Evolutionary conservation across 2,113 vertebrate species (phyloP), one percentile per base, ranked within the genome.

Genomic region (Gavia stellata): DNA sequence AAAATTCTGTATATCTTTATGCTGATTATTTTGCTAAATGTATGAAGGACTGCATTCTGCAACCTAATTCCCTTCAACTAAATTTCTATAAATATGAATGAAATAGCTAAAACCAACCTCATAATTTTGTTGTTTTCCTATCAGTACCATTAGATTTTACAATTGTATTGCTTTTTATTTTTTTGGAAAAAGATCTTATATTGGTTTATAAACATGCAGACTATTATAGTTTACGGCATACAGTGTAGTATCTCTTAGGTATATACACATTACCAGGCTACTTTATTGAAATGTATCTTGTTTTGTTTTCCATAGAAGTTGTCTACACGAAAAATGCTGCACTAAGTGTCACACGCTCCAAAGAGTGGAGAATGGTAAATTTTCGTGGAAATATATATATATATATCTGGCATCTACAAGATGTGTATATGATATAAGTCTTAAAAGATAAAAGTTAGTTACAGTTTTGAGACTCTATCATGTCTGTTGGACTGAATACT

Each of bases 151-250:
- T 40, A 53, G 5, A 4, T 17, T 87, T 92, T 70, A 17, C 26
- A 58, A 20, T 58, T 55, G 7, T 70, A 53, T 40, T 87, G 3
- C 1, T 25, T 49, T 90, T 45, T 42, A 3, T 3, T 17, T 42
- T 56, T 33, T 49, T 31, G 1, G 1, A 31, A 68, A 49, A 44
- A 18, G 3, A 7, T 3, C 1, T 36, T 50, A 11, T 12, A 47
- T 34, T 36, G 19, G 14, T 49, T 59, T 62, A 47, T 56, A 36
- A 52, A 75, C 8, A 17, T 62, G 16, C 12, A 86, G 40, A 44
- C 8, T 47, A 13, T 14, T 62, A 21, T 0, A 50, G 12, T 53
- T 86, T 56, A 40, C 38, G 23, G 9, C 16, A 49, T 36, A 38
- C 3, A 72, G 16, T 56, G 25, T 59, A 62, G 20, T 59, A 59